Base-by-base conservation (phyloP, 2,797 vertebrate species). In the Dryobates pubescens region DNA sequence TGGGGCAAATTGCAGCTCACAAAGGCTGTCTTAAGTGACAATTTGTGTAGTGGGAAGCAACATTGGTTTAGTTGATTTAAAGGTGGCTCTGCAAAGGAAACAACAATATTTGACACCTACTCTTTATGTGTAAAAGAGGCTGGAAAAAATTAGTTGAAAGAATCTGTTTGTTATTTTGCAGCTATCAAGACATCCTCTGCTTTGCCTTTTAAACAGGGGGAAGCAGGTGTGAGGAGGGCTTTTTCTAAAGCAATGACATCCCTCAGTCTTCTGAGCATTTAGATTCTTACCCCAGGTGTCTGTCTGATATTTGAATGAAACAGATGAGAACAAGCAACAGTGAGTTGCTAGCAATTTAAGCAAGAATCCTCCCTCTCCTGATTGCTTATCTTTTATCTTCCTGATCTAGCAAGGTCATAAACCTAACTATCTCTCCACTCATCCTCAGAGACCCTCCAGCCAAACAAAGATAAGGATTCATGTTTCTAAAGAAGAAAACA, bases 41-140 rank as follows among this genome's bases (percentile, higher is more conserved):
- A 78, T 91, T 78, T 91, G 51, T 86, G 51, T 72, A 70, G 79
- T 23, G 29, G 68, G 61, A 92, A 95, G 77, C 0, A 0, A 89
- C 82, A 74, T 89, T 92, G 93, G 91, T 95, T 92, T 85, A 43
- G 82, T 65, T 88, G 84, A 68, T 88, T 82, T 95, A 86, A 90
- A 73, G 14, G 47, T 86, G 65, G 62, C 67, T 80, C 57, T 53
- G 45, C 68, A 59, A 94, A 74, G 71, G 77, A 92, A 92, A 95
- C 76, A 94, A 94, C 93, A 70, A 58, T 24, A 83, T 91, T 93
- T 88, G 76, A 83, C 90, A 88, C 88, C 82, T 80, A 91, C 88
- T 90, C 65, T 45, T 91, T 41, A 11, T 53, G 47, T 61, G 77
- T 84, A 64, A 85, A 36, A 81, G 71, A 76, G 57, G 51, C 72